Base-by-base conservation (phyloP, 1,140 invertebrate genomes). In the Zophobas morio region DNA sequence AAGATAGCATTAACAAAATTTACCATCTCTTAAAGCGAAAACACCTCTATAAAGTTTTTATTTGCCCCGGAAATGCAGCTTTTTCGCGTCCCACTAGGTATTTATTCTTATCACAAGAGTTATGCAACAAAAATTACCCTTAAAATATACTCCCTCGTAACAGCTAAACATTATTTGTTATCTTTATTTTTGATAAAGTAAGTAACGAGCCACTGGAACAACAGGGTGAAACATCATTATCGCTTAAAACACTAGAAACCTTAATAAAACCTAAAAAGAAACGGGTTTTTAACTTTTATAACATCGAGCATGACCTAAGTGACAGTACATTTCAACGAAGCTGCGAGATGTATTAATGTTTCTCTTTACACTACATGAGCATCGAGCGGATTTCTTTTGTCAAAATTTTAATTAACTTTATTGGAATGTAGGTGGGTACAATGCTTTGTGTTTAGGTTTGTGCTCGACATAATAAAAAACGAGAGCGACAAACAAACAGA, bases 31-130 rank as follows among this genome's bases (percentile, higher is more conserved):
- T 66, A 40, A 66, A 66, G 60, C 60, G 60, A 20, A 42, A 66
- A 66, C 60, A 66, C 60, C 60, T 42, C 60, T 40, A 66, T 66
- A 66, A 66, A 66, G 40, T 66, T 66, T 66, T 66, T 66, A 66
- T 66, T 66, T 33, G 60, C 39, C 33, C 56, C 42, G 37, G 20
- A 42, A 66, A 66, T 66, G 60, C 60, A 66, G 60, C 37, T 66
- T 66, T 51, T 66, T 39, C 57, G 33, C 39, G 40, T 40, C 60
- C 39, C 60, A 66, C 60, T 42, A 66, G 37, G 60, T 66, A 66
- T 40, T 40, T 66, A 66, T 66, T 42, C 39, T 66, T 66, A 66
- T 66, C 39, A 66, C n/a, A 66, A 66, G n/a, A 66, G 60, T 66
- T 40, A 66, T 66, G 60, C 60, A 66, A 66, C 60, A 42, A 66